phyloP scores from a whole-genome alignment of 2,888 invertebrate genomes.

The Copidosoma aretas region DNA sequence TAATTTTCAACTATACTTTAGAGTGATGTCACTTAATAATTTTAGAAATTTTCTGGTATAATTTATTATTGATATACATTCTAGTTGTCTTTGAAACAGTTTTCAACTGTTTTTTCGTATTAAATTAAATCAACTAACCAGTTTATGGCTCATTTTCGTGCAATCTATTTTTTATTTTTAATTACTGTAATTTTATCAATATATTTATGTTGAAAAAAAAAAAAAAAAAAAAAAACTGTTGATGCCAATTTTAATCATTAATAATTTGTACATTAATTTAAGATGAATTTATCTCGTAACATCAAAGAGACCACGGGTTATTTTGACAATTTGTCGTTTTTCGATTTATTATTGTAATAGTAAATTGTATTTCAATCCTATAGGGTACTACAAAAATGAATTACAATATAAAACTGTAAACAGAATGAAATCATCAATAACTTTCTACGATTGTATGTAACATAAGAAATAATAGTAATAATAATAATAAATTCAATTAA shows the following conservation, averaged over 20 bases:
- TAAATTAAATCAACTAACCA: conserved; percentile 19
- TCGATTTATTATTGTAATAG: conserved; percentile 37
- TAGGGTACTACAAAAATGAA: conserved; percentile 46
- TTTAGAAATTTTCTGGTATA: conserved; percentile 32
- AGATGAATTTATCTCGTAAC: conserved; percentile 28
- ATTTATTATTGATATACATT: conserved; percentile 33
- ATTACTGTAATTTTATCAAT: conserved; percentile 25
- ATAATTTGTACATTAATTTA: conserved; percentile 25
- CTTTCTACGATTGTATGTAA: conserved; percentile 54
- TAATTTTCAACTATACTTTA: conserved; percentile 38
- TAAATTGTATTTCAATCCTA: conserved; percentile 45
- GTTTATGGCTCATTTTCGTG: conserved; percentile 25
- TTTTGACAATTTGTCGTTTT: conserved; percentile 27
- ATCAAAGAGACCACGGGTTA: conserved; percentile 28
- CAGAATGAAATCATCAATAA: conserved; percentile 49
- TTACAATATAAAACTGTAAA: conserved; percentile 45
- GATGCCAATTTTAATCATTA: conserved; percentile 26
- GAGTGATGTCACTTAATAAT: conserved; percentile 36
- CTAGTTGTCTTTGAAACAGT: conserved; percentile 24
- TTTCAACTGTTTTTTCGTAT: conserved; percentile 27
- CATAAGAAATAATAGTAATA: conserved; percentile 44
- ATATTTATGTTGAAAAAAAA: no score
- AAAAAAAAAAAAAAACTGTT: conserved; percentile 31
- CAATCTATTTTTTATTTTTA: conserved; percentile 34
- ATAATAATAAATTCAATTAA: conserved; percentile 49